Evolutionary conservation across 2,797 vertebrate genomes (phyloP).

Genomic region (Dipus sagitta): DNA sequence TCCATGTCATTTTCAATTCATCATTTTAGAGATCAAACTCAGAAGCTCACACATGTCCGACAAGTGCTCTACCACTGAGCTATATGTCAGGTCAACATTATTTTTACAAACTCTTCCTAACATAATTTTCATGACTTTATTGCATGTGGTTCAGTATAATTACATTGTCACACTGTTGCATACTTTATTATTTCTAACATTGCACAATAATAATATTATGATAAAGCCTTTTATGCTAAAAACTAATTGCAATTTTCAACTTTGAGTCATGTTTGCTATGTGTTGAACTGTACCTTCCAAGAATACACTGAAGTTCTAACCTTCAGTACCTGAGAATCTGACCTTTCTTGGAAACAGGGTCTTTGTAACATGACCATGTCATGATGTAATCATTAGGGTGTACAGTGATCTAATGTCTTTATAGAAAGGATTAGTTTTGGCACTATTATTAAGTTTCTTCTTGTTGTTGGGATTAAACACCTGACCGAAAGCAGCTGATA

Average conservation of each 20-base stretch:
- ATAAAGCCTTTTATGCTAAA: conserved; percentile 3
- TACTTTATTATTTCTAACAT: conserved; percentile 7
- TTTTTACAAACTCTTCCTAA: neutral
- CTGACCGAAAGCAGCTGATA: too few species aligned
- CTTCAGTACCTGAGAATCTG: neutral
- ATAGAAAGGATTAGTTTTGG: neutral
- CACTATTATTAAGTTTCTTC: too few species aligned
- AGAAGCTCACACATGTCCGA: neutral
- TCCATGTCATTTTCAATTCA: neutral
- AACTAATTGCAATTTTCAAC: neutral
- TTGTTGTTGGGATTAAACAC: too few species aligned
- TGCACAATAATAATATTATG: neutral
- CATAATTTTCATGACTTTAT: conserved; percentile 7
- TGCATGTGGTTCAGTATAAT: conserved; percentile 10
- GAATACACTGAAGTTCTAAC: neutral
- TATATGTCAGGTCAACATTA: too few species aligned
- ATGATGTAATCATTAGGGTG: neutral
- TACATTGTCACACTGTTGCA: neutral
- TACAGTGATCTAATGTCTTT: neutral
- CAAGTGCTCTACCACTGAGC: neutral
- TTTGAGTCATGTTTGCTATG: neutral
- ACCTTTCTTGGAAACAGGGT: neutral
- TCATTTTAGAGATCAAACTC: neutral
- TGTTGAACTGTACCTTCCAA: neutral
- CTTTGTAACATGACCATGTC: neutral